Evolutionary conservation across 2,888 invertebrate species (phyloP), one percentile per base, ranked within the genome.

Genomic region (Pyrgus malvae): DNA sequence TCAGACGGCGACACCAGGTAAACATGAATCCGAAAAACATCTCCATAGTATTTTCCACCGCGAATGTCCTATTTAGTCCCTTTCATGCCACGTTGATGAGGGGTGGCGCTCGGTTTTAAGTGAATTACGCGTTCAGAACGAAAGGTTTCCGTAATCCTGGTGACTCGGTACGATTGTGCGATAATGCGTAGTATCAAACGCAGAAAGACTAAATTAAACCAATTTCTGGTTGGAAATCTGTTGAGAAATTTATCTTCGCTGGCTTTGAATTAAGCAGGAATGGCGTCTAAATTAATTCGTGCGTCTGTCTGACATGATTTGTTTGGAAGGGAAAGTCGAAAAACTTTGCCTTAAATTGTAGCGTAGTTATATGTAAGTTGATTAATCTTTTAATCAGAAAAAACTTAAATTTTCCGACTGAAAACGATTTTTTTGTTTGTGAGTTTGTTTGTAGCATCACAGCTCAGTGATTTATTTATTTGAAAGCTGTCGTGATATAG

Each of bases 71-170:
- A 57, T 76, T 73, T 69, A 69, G 69, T 69, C 65, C 70, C 71
- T 72, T 74, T 76, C 73, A 68, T 75, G 70, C 66, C 61, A 63
- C 60, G 65, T 76, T 77, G 76, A 83, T 74, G 72, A 74, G 72
- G 78, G 78, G 66, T 65, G 68, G 51, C 48, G 69, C 74, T 69
- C 73, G 69, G 67, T 70, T 73, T 68, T 69, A 67, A 76, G 71
- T 76, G 69, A 83, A 77, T 76, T 78, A 75, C 68, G 67, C 67
- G 67, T 62, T 67, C 64, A 68, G n/a, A 71, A 71, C 69, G 72
- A 60, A 65, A 66, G 67, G 61, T 65, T 70, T 64, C 66, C 74
- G 66, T 66, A 68, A 60, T 64, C 69, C 75, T 70, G 64, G 73
- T 75, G n/a, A 69, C 67, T 68, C 66, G 68, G 70, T 72, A 35